Evolutionary conservation across 1,140 invertebrate genomes (phyloP).

Genomic region (Globodera rostochiensis): DNA sequence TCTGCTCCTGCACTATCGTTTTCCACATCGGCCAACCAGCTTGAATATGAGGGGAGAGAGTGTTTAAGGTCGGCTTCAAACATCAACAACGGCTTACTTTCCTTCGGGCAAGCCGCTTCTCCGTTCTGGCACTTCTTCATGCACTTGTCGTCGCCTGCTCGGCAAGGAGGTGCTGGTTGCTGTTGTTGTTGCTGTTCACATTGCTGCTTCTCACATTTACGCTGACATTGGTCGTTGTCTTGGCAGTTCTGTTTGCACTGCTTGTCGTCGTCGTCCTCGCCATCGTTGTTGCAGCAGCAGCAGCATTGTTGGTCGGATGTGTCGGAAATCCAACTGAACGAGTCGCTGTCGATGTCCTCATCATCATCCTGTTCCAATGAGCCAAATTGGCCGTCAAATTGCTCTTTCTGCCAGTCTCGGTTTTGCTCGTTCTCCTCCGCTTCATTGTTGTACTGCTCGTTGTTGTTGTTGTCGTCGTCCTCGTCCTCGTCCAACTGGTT

Average conservation of each 20-base stretch:
- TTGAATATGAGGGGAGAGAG: neutral
- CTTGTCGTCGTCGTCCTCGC: neutral
- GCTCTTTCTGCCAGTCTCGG: constrained; percentile 6
- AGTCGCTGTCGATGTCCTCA: too few species aligned
- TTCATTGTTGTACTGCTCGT: constrained; percentile 15
- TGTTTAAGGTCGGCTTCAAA: neutral
- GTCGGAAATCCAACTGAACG: too few species aligned
- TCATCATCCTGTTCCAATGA: too few species aligned
- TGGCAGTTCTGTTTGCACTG: neutral
- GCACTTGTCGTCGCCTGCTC: too few species aligned
- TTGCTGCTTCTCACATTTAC: neutral
- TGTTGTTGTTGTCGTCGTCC: neutral
- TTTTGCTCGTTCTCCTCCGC: neutral
- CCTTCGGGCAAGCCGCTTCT: too few species aligned
- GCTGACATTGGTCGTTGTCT: neutral
- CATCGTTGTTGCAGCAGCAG: neutral
- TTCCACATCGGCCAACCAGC: constrained; percentile 13
- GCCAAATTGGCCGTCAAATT: constrained; percentile 22
- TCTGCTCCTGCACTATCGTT: constrained; percentile 27
- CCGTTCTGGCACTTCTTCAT: too few species aligned
- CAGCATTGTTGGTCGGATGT: neutral
- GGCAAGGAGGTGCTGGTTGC: neutral
- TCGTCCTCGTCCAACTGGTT: neutral
- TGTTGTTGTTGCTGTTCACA: neutral
- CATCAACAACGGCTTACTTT: neutral